phyloP scores from a whole-genome alignment of 2,113 vertebrate genomes.

The Sturnira hondurensis region DNA sequence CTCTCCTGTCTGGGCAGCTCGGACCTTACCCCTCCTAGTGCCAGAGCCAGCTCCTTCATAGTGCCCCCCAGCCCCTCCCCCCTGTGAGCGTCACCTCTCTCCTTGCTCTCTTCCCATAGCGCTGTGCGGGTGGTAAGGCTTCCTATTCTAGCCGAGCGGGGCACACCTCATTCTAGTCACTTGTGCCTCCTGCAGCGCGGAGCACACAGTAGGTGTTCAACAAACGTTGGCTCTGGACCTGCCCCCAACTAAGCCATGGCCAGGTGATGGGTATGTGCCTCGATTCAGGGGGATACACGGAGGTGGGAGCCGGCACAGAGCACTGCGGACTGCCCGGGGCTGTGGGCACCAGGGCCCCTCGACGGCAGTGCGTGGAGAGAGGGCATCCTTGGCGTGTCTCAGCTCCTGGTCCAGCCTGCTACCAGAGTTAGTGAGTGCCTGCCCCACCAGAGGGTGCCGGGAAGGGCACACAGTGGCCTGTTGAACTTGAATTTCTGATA shows the following conservation, averaged over 20 bases:
- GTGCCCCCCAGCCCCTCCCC: background rate
- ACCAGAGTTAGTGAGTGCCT: background rate
- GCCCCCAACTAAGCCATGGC: rapidly evolving
- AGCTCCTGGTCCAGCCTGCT: background rate
- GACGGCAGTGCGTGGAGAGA: background rate
- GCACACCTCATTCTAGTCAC: background rate
- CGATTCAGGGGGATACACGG: rapidly evolving
- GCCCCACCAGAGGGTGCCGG: background rate
- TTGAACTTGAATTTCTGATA: background rate
- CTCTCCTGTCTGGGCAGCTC: background rate
- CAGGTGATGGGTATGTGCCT: too few species aligned
- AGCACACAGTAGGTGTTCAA: background rate
- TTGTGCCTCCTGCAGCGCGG: too few species aligned
- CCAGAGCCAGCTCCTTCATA: background rate
- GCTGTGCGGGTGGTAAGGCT: background rate
- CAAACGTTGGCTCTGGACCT: background rate
- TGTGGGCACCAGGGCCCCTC: background rate
- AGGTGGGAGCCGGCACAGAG: background rate
- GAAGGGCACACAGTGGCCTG: background rate
- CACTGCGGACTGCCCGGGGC: background rate
- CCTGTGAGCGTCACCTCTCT: background rate
- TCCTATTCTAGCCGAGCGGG: background rate
- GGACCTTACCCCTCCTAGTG: rapidly evolving
- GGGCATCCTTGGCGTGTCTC: rapidly evolving
- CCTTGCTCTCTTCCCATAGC: background rate